Conservation (phyloP, 2,888 invertebrate genomes). For the Drosophila leonis region DNA sequence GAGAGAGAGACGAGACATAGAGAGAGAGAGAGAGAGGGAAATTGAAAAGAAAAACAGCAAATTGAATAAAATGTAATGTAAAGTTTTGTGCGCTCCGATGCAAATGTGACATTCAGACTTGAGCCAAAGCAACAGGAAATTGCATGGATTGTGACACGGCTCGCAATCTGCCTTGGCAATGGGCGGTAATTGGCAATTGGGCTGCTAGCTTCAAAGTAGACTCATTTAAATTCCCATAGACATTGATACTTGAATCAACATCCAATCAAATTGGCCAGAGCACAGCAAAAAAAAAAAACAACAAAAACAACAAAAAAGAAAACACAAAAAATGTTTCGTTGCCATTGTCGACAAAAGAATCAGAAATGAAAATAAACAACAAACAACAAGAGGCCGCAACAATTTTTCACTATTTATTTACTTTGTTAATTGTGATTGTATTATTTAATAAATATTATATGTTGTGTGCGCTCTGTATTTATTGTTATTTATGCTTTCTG, state of each 20-base stretch:
- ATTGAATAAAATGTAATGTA: constrained; percentile 44
- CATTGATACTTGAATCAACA: constrained; percentile 24
- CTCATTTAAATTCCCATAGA: constrained; percentile 22
- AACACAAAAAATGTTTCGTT: background rate
- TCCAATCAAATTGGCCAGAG: constrained; percentile 11
- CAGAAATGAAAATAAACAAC: constrained; percentile 1
- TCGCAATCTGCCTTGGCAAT: constrained; percentile 3
- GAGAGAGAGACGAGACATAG: background rate
- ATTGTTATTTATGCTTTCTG: constrained; percentile 10
- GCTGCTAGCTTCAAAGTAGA: background rate
- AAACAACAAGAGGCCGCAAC: background rate
- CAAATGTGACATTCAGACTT: constrained; percentile 38
- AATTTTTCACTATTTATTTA: constrained; percentile 21
- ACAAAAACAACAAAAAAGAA: background rate
- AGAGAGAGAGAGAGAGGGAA: background rate
- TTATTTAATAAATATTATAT: constrained; percentile 12
- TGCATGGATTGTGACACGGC: constrained; percentile 10
- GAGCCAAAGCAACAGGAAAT: constrained; percentile 31
- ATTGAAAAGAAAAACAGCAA: constrained; percentile 20
- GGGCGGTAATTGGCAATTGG: constrained; percentile 9
- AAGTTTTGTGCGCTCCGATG: constrained; percentile 28
- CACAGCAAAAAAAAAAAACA: background rate
- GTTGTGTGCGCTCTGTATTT: background rate
- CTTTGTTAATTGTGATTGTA: constrained; percentile 38
- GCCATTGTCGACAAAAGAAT: background rate